Base-by-base conservation (phyloP, 2,797 vertebrate genomes). In the Sternarchorhynchus goeldii region DNA sequence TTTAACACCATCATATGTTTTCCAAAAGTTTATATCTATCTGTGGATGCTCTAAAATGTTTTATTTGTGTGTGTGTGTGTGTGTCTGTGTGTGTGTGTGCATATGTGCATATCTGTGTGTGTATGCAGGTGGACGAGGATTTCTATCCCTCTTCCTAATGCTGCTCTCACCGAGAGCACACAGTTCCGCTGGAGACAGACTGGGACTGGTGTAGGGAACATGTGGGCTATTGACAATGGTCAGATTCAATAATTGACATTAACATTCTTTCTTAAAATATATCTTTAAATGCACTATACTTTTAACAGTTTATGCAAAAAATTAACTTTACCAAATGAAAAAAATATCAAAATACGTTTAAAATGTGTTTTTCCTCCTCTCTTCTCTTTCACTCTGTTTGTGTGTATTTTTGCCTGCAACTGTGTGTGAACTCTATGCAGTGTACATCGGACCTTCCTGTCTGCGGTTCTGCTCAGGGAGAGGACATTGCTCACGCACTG, bases 391-490 rank as follows among this genome's bases (percentile, higher is more conserved):
- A 39, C 36, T 56, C 8, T 64, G 12, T 63, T 6, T 53, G 7
- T 32, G 14, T 76, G 7, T 50, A 20, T 57, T 8, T 69, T 25
- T 66, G 32, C 14, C 45, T 50, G 45, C 45, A 50, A 50, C 14
- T 62, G 29, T 84, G 20, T 84, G 78, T 79, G 74, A 88, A 65
- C 83, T 88, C 53, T 14, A 60, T 74, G n/a, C 88, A 99, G 97
- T 99, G 88, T 99, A 99, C 84, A 93, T 98, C 63, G 97, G 97
- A 63, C 97, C 97, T 3, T 95, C 97, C 7, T 99, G 97, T 87
- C 94, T 98, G 84, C 96, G 94, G 77, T 98, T 97, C 91, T 99
- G 97, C 88, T 98, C 96, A 39, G 97, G 97, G 57, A 91, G 96
- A 92, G 97, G 97, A 92, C 96, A 97, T 75, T 99, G 97, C 85